Base-by-base conservation (phyloP, 2,113 vertebrate species). In the Oryzias javanicus region DNA sequence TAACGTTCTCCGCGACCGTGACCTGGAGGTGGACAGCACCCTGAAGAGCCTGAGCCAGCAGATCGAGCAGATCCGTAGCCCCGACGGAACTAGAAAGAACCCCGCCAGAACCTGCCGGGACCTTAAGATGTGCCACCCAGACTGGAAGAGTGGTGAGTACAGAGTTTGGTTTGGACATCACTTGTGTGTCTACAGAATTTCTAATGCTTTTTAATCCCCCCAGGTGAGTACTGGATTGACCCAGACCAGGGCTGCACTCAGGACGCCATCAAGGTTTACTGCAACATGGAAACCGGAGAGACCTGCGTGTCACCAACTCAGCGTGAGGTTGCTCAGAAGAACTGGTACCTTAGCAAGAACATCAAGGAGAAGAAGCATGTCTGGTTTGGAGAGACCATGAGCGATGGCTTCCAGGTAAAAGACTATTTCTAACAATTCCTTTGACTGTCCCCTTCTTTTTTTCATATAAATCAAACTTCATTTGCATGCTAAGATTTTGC, bases 41-140 rank as follows among this genome's bases (percentile, higher is more conserved):
- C 95, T 99, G 82, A 98, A 99, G 94, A 97, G 94, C 90, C 91
- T 99, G 87, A 98, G 93, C 93, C 94, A 97, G 80, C 97, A 98
- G 92, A 98, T 99, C 0, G 97, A 99, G 90, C 98, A 94, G 91
- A 98, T 99, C 93, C 93, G 93, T 76, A 98, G 95, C 89, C 97
- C 97, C 0, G 97, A 99, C 46, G 97, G 97, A 62, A 99, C 93
- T 88, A 93, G 92, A 86, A 99, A 99, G 87, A 98, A 99, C 91
- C 97, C 97, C 0, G 97, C 96, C 78, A 95, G 97, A 79, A 98
- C 97, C 85, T 99, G 97, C 94, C 93, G 95, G 0, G 97, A 99
- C 93, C 96, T 99, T 57, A 98, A 96, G 92, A 98, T 99, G 96
- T 99, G 97, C 93, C 96, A 99, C 59, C 92, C 95, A 0, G 95